Base-by-base conservation (phyloP, 2,797 vertebrate species). In the Myripristis jacobus region DNA sequence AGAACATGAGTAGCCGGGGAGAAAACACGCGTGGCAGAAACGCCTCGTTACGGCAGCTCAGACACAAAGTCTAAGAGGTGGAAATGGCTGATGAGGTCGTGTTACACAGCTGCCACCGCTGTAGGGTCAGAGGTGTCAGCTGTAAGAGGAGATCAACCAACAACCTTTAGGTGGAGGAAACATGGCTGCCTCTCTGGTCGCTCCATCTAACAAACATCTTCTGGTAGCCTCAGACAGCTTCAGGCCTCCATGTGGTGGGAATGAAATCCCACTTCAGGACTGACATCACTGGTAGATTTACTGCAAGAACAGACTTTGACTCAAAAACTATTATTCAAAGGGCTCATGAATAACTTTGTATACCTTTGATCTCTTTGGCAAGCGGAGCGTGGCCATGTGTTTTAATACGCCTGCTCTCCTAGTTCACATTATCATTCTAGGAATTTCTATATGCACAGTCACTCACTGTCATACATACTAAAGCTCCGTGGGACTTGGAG, bases 91-190 rank as follows among this genome's bases (percentile, higher is more conserved):
- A 88, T 83, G 73, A 61, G 85, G 69, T 88, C 10, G 1, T 36
- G 72, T 90, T 88, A 67, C 87, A 63, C 88, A 85, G 87, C 84
- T 87, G 81, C 84, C 64, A 62, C 25, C 27, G 8, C 38, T 21
- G 15, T 24, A 19, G 56, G 61, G 66, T 88, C 57, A 75, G 43
- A 44, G 51, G 74, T 70, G 84, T 83, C 79, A 69, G 73, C 84
- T 77, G 83, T 86, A 89, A 90, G 66, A 50, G 38, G 86, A 90
- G 81, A 79, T 83, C 83, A 86, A 87, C 77, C 68, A 64, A 71
- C 77, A 85, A 88, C 83, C 75, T 85, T 81, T 79, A 74, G 51
- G 66, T 69, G 70, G 36, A 60, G 52, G 63, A 81, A 29, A 29
- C 64, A 56, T 46, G 55, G 31, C 52, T 61, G 54, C n/a, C n/a